Conservation (phyloP, 1,140 invertebrate genomes). For the Pachypsylla venusta region DNA sequence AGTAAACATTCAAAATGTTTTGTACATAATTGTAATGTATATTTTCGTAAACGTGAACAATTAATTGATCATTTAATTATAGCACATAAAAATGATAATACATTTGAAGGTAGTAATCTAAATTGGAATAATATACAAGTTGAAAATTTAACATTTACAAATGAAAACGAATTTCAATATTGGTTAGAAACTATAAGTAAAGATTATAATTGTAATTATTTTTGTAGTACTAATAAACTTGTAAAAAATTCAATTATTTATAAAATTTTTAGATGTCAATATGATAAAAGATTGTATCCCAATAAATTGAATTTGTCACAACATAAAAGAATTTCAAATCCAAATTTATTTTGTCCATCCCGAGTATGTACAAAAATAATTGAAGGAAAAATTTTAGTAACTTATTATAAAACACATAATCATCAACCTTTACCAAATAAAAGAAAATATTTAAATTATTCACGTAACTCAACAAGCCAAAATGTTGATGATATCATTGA, state of each 20-base stretch:
- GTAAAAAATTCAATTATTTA: neutral
- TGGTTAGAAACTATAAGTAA: neutral
- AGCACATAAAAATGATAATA: neutral
- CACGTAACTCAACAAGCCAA: neutral
- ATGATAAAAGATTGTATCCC: neutral
- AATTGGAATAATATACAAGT: neutral
- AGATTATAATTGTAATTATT: neutral
- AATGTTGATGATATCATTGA: neutral
- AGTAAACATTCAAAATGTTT: neutral
- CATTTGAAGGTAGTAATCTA: neutral
- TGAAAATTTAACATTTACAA: conserved; percentile 1
- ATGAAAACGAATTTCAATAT: neutral
- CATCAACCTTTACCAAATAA: neutral
- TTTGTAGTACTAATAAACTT: neutral
- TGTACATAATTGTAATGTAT: neutral
- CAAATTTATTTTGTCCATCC: neutral
- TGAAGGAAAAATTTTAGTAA: neutral
- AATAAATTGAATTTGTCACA: neutral
- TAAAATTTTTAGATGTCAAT: neutral
- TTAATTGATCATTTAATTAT: neutral
- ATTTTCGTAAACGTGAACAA: neutral
- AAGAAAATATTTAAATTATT: neutral
- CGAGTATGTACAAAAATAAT: neutral
- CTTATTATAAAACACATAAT: conserved; percentile 1
- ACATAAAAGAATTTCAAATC: neutral